phyloP scores from a whole-genome alignment of 1,140 invertebrate genomes.

The Atta colombica region DNA sequence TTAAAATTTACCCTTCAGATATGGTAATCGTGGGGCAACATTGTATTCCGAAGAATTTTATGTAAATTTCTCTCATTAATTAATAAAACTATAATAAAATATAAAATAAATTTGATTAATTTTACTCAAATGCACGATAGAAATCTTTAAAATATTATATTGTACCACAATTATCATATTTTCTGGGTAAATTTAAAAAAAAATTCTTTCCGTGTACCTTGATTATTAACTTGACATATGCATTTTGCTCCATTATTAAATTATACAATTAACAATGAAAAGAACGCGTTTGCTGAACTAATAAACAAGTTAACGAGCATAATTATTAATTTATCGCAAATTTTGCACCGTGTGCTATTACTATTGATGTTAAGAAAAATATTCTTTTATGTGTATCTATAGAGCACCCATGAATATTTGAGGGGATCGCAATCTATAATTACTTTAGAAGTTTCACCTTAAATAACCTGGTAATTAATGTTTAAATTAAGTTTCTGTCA shows the following conservation, averaged over 20 bases:
- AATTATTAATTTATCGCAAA: conserved; percentile 14
- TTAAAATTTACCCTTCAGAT: too few relatives aligned
- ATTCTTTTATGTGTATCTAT: background rate
- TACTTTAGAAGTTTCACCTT: conserved; percentile 30
- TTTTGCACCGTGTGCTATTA: background rate
- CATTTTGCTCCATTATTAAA: background rate
- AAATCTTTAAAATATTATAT: too few relatives aligned
- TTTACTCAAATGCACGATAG: too few relatives aligned
- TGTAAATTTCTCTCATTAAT: too few relatives aligned
- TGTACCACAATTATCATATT: too few relatives aligned
- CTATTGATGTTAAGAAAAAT: background rate
- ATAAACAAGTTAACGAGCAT: background rate
- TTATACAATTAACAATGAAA: background rate
- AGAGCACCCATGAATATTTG: background rate
- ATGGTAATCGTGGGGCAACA: too few relatives aligned
- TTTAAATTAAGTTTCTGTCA: conserved; percentile 37
- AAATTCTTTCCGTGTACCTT: too few relatives aligned
- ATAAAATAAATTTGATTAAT: too few relatives aligned
- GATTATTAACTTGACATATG: background rate
- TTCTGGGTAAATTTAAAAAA: too few relatives aligned
- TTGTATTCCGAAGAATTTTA: too few relatives aligned
- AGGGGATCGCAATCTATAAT: background rate
- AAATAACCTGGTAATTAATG: conserved; percentile 36
- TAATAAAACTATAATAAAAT: too few relatives aligned
- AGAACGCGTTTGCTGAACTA: background rate